phyloP scores from a whole-genome alignment of 2,113 vertebrate genomes.

The Podarcis muralis region DNA sequence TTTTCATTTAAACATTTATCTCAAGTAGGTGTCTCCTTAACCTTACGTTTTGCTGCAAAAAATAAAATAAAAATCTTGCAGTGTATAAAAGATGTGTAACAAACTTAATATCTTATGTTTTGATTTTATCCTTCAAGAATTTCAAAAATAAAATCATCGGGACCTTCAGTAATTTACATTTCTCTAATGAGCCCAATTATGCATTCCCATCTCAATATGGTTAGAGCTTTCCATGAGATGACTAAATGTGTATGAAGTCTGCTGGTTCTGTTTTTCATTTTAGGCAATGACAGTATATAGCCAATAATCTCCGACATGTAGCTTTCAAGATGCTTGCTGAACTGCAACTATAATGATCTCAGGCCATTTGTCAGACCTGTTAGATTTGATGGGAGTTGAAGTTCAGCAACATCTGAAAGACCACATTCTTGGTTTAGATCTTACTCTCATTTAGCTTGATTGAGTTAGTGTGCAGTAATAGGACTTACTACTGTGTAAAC shows the following conservation, averaged over 20 bases:
- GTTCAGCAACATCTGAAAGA: neutral
- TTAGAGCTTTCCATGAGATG: neutral
- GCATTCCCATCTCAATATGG: too few species aligned
- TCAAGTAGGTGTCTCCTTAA: neutral
- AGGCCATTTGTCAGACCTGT: neutral
- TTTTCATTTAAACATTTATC: neutral
- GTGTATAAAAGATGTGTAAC: neutral
- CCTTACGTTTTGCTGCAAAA: neutral
- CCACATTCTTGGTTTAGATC: neutral
- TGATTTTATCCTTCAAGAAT: neutral
- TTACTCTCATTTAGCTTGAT: neutral
- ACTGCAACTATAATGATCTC: neutral
- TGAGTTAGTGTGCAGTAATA: neutral
- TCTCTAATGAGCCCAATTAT: neutral
- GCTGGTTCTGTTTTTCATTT: neutral
- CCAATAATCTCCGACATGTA: neutral
- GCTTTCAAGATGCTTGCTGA: neutral
- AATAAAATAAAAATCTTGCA: neutral
- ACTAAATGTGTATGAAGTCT: neutral
- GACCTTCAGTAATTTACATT: neutral
- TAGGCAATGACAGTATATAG: neutral
- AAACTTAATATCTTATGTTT: neutral
- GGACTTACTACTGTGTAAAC: neutral
- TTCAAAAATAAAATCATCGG: neutral
- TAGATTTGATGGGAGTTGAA: neutral